Evolutionary conservation across 2,888 invertebrate genomes (phyloP), one percentile per base, ranked within the genome.

Genomic region (Strigamia crassipes): DNA sequence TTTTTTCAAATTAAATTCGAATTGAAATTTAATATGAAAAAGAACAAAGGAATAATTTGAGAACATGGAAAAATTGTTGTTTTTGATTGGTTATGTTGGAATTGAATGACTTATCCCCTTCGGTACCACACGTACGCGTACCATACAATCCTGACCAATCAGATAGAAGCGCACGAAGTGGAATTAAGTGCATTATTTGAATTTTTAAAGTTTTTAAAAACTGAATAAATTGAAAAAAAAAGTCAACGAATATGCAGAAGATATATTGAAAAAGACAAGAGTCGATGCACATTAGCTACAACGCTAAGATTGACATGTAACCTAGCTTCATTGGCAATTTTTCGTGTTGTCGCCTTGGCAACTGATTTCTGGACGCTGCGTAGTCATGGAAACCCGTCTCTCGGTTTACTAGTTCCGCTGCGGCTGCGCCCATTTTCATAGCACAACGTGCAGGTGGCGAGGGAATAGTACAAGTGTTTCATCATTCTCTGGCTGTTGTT

Each of bases 401-500:
- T 66, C 61, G 61, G 61, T 66, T 66, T 66, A 66, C 61, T 1
- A 21, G 61, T 23, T 66, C 21, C 21, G 23, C 8, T 23, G 21
- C 12, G 61, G 23, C 21, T 23, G 61, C 61, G 61, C 61, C 61
- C 61, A 66, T 66, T 66, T 66, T 21, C 23, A 18, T 21, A 66
- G 61, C 61, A 66, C 61, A 66, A 38, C 61, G 61, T 66, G 61
- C 61, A 66, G 61, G 61, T 66, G 61, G 61, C 61, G 61, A 66
- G 61, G 61, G 61, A 66, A 66, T 66, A 23, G 21, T 66, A 23
- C 1, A 23, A 66, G 61, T 66, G 23, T 66, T 66, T 66, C 61
- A 66, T 66, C 61, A 66, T 66, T 66, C 61, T 23, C 46, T 0
- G 5, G 5, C n/a, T 46, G 13, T 66, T 66, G 61, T 66, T 66